phyloP scores from a whole-genome alignment of 2,888 invertebrate genomes.

The Tethea ocularis region DNA sequence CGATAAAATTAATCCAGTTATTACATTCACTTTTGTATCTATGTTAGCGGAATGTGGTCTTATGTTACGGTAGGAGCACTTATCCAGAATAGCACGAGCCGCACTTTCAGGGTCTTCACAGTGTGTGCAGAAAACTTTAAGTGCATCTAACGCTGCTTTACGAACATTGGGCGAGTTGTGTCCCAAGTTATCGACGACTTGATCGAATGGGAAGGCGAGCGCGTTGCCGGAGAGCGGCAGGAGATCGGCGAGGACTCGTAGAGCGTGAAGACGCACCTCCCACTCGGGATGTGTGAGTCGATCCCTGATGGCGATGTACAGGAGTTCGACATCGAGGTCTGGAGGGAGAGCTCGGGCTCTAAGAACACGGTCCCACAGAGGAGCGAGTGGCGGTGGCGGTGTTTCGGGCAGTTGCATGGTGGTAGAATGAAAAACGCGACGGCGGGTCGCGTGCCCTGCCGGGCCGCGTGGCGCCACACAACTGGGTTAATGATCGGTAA shows the following conservation, averaged over 20 bases:
- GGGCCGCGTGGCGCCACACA: conserved; percentile 76
- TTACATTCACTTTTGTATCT: conserved; percentile 80
- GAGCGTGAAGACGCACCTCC: conserved; percentile 92
- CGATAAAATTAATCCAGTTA: conserved; percentile 86
- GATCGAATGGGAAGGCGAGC: conserved; percentile 88
- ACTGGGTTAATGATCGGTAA: conserved; percentile 83
- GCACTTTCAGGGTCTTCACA: conserved; percentile 87
- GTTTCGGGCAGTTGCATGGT: conserved; percentile 78
- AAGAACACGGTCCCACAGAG: conserved; percentile 92
- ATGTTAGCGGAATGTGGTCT: conserved; percentile 78
- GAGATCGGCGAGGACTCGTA: conserved; percentile 90
- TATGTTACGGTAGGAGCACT: conserved; percentile 86
- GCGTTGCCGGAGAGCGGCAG: conserved; percentile 88
- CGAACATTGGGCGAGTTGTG: conserved; percentile 91
- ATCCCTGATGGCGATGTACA: conserved; percentile 88
- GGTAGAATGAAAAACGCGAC: conserved; percentile 18
- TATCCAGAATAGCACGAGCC: conserved; percentile 85
- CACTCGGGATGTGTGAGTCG: conserved; percentile 91
- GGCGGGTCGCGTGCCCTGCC: conserved; percentile 59
- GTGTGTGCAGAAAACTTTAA: conserved; percentile 88
- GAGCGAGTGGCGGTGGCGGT: conserved; percentile 85
- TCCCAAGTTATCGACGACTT: conserved; percentile 90
- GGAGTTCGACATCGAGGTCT: conserved; percentile 85
- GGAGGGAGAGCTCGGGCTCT: conserved; percentile 89
- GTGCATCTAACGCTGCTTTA: conserved; percentile 90